Percentiles rank a stretch among this genome's conserved stretches.
Conservation (phyloP, 2,888 invertebrate species). For the Corbicula japonica region DNA sequence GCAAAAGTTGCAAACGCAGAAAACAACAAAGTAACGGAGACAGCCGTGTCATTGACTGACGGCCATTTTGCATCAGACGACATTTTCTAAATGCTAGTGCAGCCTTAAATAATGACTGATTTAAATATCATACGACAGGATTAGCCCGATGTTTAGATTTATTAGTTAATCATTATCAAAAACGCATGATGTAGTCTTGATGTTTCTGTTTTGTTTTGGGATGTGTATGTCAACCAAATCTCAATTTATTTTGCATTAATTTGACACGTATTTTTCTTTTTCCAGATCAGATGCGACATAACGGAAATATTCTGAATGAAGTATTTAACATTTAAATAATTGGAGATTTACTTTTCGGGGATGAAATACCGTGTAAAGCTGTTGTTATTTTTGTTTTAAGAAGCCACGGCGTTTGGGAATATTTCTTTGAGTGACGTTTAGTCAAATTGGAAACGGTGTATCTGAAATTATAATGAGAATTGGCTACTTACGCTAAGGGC, state of each 20-base stretch:
- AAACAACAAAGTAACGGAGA: neutral
- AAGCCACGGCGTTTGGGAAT: no score
- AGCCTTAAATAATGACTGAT: slow-evolving; percentile 18
- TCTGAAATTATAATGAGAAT: no score
- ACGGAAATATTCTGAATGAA: neutral
- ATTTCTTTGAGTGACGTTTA: no score
- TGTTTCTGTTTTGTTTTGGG: slow-evolving; percentile 24
- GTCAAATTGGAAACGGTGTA: no score
- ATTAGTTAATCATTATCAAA: slow-evolving; percentile 25
- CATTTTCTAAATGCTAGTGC: slow-evolving; percentile 15
- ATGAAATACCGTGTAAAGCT: no score
- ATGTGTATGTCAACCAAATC: slow-evolving; percentile 15
- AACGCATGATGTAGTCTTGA: slow-evolving; percentile 25
- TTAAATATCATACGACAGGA: slow-evolving; percentile 20
- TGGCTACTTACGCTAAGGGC: no score
- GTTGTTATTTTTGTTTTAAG: no score
- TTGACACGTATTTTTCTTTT: slow-evolving; percentile 11
- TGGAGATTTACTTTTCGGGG: slow-evolving; percentile 23
- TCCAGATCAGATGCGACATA: slow-evolving; percentile 10
- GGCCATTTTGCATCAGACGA: slow-evolving; percentile 12
- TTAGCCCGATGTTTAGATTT: slow-evolving; percentile 22
- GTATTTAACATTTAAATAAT: slow-evolving; percentile 26
- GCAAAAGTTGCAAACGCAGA: slow-evolving; percentile 14
- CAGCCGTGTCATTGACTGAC: neutral
- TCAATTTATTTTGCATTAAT: slow-evolving; percentile 42